Conservation (phyloP, 2,113 vertebrate species). For the Oryzias celebensis region DNA sequence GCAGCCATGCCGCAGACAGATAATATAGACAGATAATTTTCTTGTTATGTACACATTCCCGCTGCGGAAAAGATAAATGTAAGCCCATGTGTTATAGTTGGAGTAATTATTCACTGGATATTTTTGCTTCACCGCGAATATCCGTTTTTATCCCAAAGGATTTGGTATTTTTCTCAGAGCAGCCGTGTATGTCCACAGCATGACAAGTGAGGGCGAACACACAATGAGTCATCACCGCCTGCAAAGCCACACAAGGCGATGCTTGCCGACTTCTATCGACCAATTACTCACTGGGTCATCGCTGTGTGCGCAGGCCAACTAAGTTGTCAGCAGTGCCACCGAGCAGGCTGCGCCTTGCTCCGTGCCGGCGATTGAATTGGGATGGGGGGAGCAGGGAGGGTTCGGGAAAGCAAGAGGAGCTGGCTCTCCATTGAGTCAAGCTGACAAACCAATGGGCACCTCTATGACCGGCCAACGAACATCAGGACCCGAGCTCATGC, state of each 20-base stretch:
- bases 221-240: slow-evolving; percentile 37
- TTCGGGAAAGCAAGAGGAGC: too few relatives aligned
- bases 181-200: slow-evolving; percentile 16
- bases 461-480: slow-evolving; percentile 8
- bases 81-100: slow-evolving; percentile 48
- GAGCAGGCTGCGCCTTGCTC: slow-evolving; percentile 17
- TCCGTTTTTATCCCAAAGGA: slow-evolving; percentile 27
- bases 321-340: slow-evolving; percentile 47
- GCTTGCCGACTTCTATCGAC: slow-evolving; percentile 44
- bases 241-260: slow-evolving; percentile 41
- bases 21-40: slow-evolving; percentile 65
- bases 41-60: slow-evolving; percentile 60
- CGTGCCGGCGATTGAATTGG: slow-evolving; percentile 22
- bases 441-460: slow-evolving; percentile 49
- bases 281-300: slow-evolving; percentile 51
- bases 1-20: slow-evolving; percentile 55
- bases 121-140: slow-evolving; percentile 38
- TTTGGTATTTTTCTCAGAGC: slow-evolving; percentile 14
- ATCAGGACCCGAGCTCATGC: slow-evolving; percentile 18
- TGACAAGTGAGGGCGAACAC: slow-evolving; percentile 20
- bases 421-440: slow-evolving; percentile 37
- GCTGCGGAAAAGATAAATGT: slow-evolving; percentile 49
- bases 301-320: slow-evolving; percentile 39
- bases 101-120: slow-evolving; percentile 58
- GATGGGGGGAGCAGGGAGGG: not conserved